These are phyloP conservation scores for Pseudolaguvia tuberculata DNA, from an alignment of 2,113 vertebrate species.

Conservation along the genomic window DNA sequence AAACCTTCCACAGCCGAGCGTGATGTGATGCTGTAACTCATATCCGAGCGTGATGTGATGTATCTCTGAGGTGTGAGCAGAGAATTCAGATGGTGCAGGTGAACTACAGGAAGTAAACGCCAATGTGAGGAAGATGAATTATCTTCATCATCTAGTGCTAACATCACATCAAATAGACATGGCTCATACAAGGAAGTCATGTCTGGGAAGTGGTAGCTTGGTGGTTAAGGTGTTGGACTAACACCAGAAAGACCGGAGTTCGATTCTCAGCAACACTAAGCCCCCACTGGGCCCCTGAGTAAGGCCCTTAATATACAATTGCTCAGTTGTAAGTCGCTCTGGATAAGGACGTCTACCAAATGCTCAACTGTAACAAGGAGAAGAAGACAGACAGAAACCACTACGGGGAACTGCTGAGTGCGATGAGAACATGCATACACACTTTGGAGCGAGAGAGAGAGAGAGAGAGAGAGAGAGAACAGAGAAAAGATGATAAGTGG, in stretches of 20 bases:
- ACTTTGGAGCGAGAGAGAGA: background rate
- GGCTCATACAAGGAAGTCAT: background rate
- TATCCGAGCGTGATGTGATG: background rate
- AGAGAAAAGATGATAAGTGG: constrained; percentile 4
- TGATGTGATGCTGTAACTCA: background rate
- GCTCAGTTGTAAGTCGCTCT: no score
- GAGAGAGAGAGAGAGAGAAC: background rate
- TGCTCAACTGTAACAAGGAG: no score
- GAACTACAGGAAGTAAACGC: background rate
- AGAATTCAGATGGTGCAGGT: background rate
- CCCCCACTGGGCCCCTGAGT: no score
- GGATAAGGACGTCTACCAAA: no score
- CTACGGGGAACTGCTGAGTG: constrained; percentile 8
- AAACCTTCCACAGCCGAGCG: background rate
- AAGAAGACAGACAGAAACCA: constrained; percentile 37
- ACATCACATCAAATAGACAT: constrained; percentile 15
- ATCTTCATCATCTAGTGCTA: background rate
- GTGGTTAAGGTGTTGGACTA: no score
- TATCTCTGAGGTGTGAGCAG: background rate
- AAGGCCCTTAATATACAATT: no score
- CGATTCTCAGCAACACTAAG: no score
- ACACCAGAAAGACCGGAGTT: no score
- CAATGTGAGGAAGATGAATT: background rate
- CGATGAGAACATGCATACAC: no score
- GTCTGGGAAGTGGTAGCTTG: no score